Evolutionary conservation across 2,113 vertebrate genomes (phyloP).

Genomic region (Malurus elegans): DNA sequence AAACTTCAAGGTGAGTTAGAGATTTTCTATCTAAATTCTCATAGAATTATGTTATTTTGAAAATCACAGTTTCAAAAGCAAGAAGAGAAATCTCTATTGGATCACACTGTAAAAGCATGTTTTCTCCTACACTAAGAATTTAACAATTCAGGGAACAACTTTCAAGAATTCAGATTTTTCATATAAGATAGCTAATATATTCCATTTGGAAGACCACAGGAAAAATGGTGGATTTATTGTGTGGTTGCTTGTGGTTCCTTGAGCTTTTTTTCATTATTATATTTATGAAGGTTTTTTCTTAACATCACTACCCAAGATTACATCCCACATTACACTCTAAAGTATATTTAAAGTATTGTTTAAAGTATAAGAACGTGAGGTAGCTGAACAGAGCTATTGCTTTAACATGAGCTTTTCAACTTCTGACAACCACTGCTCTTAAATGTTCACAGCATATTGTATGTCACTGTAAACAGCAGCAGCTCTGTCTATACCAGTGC

Average conservation of each 20-base stretch:
- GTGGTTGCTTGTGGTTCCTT: too few species aligned
- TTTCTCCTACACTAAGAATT: not conserved
- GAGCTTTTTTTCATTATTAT: not conserved
- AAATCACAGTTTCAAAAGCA: not conserved
- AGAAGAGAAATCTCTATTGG: not conserved
- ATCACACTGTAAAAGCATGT: not conserved
- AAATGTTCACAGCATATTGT: not conserved
- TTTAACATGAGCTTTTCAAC: not conserved
- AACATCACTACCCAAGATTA: not conserved
- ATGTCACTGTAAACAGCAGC: not conserved
- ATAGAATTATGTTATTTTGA: not conserved
- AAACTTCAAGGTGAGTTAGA: not conserved
- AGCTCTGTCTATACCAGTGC: not conserved
- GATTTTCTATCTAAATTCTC: not conserved
- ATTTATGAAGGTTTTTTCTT: not conserved
- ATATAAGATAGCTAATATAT: not conserved
- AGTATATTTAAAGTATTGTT: not conserved
- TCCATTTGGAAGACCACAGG: not conserved
- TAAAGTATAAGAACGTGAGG: not conserved
- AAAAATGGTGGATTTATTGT: too few species aligned
- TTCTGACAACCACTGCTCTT: not conserved
- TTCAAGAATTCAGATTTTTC: not conserved
- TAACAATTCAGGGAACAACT: not conserved
- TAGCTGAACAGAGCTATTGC: not conserved
- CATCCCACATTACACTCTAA: not conserved